Percentiles rank a stretch among this genome's conserved stretches.
Conservation (phyloP, 2,113 vertebrate species). For the Entelurus aequoreus region DNA sequence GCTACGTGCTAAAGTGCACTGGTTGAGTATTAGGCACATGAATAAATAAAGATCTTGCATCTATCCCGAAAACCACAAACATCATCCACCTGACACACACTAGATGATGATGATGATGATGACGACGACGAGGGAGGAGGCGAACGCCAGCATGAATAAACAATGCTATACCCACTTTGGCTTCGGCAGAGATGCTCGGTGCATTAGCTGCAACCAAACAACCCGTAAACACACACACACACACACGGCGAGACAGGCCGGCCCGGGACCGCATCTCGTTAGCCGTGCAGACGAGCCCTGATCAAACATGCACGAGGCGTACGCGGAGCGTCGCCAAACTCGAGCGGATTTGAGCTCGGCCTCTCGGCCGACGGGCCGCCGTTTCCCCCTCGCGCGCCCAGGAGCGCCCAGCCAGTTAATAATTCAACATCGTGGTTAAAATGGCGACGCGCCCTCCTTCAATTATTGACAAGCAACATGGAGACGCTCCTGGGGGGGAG, state of each 20-base stretch:
- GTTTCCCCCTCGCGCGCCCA: no score
- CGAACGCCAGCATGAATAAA: slow-evolving; percentile 34
- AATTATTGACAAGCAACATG: slow-evolving; percentile 72
- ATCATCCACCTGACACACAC: slow-evolving; percentile 16
- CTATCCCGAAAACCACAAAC: slow-evolving; percentile 3
- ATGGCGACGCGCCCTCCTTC: slow-evolving; percentile 47
- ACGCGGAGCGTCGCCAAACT: slow-evolving; percentile 28
- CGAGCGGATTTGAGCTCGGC: neutral
- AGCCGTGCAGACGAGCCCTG: slow-evolving; percentile 37
- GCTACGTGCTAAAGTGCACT: no score
- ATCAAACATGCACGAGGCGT: slow-evolving; percentile 57
- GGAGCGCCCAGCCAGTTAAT: slow-evolving; percentile 37
- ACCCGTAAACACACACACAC: neutral
- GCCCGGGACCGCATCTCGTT: slow-evolving; percentile 38
- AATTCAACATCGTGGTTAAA: slow-evolving; percentile 63
- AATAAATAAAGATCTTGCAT: slow-evolving; percentile 25
- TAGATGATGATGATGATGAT: no score
- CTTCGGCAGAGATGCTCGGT: slow-evolving; percentile 13
- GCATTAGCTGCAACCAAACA: slow-evolving; percentile 14
- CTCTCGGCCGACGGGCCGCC: no score
- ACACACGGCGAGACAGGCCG: slow-evolving; percentile 23
- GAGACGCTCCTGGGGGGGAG: slow-evolving; percentile 42
- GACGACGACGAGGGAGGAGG: neutral
- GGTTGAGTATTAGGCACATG: neutral
- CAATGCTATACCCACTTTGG: slow-evolving; percentile 20